A percentile compares a stretch with the other conserved stretches of the same genome.
phyloP scores from a whole-genome alignment of 2,113 vertebrate genomes.

The Lynx canadensis region DNA sequence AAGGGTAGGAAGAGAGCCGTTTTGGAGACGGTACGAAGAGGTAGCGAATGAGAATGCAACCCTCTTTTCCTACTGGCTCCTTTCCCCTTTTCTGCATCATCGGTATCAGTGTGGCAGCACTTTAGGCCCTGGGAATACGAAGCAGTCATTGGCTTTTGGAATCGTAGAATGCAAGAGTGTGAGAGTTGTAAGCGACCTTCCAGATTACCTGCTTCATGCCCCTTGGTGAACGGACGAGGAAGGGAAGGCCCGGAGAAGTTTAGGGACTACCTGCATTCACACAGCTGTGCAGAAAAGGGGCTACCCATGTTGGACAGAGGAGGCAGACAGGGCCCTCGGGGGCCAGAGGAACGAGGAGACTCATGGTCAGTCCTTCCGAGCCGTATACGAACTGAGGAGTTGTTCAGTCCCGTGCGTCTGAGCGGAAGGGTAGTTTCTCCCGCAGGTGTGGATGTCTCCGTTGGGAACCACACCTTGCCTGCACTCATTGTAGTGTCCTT shows the following conservation, averaged over 20 bases:
- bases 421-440: not conserved
- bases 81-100: constrained; percentile 40
- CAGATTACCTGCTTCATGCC: not conserved
- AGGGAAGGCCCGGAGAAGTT: not conserved
- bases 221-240: constrained; percentile 15
- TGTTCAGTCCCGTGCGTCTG: not conserved
- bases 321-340: not conserved
- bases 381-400: not conserved
- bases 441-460: not conserved
- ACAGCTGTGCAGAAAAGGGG: not conserved
- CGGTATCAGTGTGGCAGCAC: constrained; percentile 57
- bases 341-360: not conserved
- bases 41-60: constrained; percentile 49
- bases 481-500: not conserved
- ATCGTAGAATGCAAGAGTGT: constrained; percentile 24
- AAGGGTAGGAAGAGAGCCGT: not conserved
- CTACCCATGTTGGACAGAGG: too few species aligned
- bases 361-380: not conserved
- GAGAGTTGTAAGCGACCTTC: constrained; percentile 2
- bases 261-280: not conserved
- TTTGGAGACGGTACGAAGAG: constrained; percentile 41
- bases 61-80: constrained; percentile 51
- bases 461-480: not conserved
- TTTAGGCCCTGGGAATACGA: constrained; percentile 40
- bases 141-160: constrained; percentile 46